A percentile compares a stretch with the other conserved stretches of the same genome.
Conservation (phyloP, 2,113 vertebrate species). For the Antigone vipio region DNA sequence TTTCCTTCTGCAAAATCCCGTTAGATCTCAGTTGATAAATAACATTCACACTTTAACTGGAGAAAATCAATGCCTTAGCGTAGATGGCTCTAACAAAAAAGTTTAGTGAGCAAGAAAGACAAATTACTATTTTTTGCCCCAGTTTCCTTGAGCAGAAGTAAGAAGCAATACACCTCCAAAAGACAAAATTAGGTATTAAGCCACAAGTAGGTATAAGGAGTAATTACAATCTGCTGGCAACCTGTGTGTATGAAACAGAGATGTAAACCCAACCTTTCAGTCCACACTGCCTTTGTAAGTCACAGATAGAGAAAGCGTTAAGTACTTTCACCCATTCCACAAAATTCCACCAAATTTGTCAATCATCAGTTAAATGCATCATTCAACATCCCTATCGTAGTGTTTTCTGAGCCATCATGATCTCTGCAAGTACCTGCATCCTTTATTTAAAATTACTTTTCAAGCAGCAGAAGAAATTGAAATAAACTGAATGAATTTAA, state of each 20-base stretch:
- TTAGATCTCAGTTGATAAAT: neutral
- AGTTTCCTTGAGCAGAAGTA: neutral
- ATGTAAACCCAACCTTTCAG: neutral
- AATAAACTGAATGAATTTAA: constrained; percentile 55
- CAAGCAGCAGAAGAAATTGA: neutral
- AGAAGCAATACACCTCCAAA: neutral
- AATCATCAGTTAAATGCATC: neutral
- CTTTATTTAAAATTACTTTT: neutral
- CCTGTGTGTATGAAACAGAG: neutral
- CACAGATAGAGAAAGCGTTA: rapidly evolving
- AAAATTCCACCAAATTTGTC: neutral
- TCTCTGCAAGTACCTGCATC: neutral
- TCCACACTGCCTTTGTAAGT: neutral
- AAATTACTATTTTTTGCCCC: neutral
- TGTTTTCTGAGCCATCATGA: neutral
- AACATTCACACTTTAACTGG: neutral
- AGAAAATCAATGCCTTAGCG: neutral
- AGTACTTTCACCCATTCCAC: neutral
- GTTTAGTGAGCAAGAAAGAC: neutral
- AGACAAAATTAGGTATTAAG: neutral
- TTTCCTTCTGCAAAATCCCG: neutral
- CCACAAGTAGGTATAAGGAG: neutral
- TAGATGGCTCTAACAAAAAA: neutral
- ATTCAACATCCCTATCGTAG: neutral
- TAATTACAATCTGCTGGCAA: neutral